Base-by-base conservation (phyloP, 2,797 vertebrate genomes). In the Mus spretus region DNA sequence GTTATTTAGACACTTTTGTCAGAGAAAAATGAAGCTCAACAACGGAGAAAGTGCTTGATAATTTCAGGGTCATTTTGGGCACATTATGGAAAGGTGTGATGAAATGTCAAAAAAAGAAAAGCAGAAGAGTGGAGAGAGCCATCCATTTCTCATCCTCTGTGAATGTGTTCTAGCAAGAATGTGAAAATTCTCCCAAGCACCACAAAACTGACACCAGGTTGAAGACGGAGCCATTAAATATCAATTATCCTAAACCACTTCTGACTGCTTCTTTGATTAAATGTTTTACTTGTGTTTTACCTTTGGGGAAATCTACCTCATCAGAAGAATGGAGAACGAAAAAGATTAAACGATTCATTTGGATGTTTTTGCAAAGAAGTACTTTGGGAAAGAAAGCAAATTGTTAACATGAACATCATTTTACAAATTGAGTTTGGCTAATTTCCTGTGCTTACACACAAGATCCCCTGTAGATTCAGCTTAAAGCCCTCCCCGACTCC, bases 211-310 rank as follows among this genome's bases (percentile, higher is more conserved):
- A 97, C 94, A 79, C 80, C 91, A 92, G 93, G 82, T 93, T 95
- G 97, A 91, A 97, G 96, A 97, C 93, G 97, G 93, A 93, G 31
- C 96, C 72, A 94, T 97, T 98, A 97, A 98, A 95, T 97, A 97
- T 94, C 97, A 97, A 78, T 98, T 98, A 97, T 92, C 81, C 97
- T 98, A 98, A 98, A 97, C 97, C 95, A 97, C 91, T 95, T 88
- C 96, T 97, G 97, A 96, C 96, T 97, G 89, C 92, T 97, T 94
- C 92, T 98, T 97, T 97, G 97, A 98, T 97, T 96, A 98, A 97
- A 97, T 95, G 55, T 96, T 98, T 93, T 96, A 67, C 94, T 97
- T 93, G 95, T 97, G 95, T 97, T 97, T 97, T 97, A 95, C 93
- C 97, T 65, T 83, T 95, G 96, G 93, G 87, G 84, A 40, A 97